Base-by-base conservation (phyloP, 1,140 invertebrate genomes). In the Colletes gigas region DNA sequence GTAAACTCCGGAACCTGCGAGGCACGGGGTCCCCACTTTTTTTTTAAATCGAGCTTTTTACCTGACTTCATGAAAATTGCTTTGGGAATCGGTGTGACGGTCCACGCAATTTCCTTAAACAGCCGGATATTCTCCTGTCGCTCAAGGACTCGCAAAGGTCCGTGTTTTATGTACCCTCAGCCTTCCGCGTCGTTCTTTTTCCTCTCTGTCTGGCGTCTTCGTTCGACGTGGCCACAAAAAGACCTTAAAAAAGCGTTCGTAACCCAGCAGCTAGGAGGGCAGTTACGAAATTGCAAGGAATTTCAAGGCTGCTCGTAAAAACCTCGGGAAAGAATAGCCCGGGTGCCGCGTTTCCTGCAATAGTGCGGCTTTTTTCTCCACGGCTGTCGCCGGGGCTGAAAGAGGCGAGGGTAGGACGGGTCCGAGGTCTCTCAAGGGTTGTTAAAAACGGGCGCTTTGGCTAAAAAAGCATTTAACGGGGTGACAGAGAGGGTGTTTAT, bases 221-320 rank as follows among this genome's bases (percentile, higher is more conserved):
- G 3, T 44, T 70, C 54, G 47, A 59, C 21, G 21, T 39, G 67
- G 62, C 79, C 84, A 47, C 81, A 79, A 66, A 77, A 77, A 59
- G 57, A 8, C 74, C 76, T 83, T 88, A 89, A 91, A 91, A 90
- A 91, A 89, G 63, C 69, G 73, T 83, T 65, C 39, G 83, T 86
- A 90, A 90, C 85, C 62, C 86, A 47, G 54, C 21, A 72, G 88
- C 84, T 67, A 73, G 83, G 83, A 69, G 88, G 88, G 86, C 75
- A 85, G 89, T 88, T 79, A 80, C 84, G 85, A 76, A 90, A 89
- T 89, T 85, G 83, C 89, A 79, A 85, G 75, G 87, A 90, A 90
- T 90, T 83, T 88, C 91, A 92, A 93, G 91, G 92, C 86, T 90
- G 82, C 73, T 84, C 84, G 83, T 89, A 87, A 92, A 86, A 91